Evolutionary conservation across 2,888 invertebrate species (phyloP).

Genomic region (Desoria tigrina): DNA sequence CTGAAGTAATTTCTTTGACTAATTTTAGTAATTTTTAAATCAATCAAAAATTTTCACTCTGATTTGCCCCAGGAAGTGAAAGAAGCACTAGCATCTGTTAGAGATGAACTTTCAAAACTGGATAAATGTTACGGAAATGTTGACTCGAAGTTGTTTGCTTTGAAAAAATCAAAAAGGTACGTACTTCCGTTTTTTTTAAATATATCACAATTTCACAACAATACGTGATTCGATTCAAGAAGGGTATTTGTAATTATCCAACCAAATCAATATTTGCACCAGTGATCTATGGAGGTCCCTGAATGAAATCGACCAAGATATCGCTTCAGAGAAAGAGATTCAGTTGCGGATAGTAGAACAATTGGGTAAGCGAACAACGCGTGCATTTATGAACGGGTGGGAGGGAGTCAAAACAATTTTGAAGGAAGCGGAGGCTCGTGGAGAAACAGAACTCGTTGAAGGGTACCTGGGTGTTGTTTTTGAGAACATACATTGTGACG

Average conservation of each 20-base stretch:
- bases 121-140: neutral
- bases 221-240: too few relatives aligned
- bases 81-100: neutral
- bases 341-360: constrained; percentile 18
- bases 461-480: constrained; percentile 42
- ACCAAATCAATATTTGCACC: too few relatives aligned
- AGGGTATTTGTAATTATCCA: too few relatives aligned
- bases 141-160: neutral
- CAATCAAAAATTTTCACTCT: too few relatives aligned
- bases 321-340: constrained; percentile 16
- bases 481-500: constrained; percentile 36
- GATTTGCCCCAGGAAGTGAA: neutral
- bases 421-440: constrained; percentile 17
- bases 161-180: neutral
- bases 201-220: neutral
- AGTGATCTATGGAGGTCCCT: constrained; percentile 14
- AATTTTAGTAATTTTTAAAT: too few relatives aligned
- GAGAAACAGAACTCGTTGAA: neutral
- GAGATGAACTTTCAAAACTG: constrained; percentile 1
- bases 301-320: constrained; percentile 19
- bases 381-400: constrained; percentile 17
- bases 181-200: neutral
- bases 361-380: constrained; percentile 4
- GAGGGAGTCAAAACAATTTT: constrained; percentile 29
- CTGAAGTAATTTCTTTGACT: too few relatives aligned